Evolutionary conservation across 2,113 vertebrate species (phyloP).

Genomic region (Ammospiza nelsoni): DNA sequence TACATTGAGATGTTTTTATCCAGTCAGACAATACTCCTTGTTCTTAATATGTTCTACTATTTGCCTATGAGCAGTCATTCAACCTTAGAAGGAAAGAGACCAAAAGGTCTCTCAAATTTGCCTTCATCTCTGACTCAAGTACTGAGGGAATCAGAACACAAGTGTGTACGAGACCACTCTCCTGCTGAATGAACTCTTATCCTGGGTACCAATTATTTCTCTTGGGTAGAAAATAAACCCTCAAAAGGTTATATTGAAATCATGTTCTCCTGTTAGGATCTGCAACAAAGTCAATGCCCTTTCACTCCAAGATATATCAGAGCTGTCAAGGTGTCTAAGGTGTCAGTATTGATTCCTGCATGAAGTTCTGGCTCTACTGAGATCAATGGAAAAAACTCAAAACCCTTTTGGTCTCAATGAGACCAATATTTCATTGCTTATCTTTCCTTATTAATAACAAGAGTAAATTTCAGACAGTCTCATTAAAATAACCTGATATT

Average conservation of each 20-base stretch:
- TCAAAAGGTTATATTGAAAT: background rate
- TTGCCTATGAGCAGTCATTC: background rate
- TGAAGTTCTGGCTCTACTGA: background rate
- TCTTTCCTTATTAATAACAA: background rate
- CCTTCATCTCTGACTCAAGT: background rate
- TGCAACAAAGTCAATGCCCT: background rate
- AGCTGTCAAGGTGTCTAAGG: background rate
- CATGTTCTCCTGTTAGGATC: background rate
- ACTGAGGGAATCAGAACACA: background rate
- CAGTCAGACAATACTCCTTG: background rate
- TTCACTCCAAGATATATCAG: background rate
- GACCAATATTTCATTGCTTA: background rate
- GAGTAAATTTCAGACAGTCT: background rate
- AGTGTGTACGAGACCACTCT: background rate
- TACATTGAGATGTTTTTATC: background rate
- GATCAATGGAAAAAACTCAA: background rate
- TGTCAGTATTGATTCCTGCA: background rate
- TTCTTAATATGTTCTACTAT: background rate
- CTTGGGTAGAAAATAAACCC: background rate
- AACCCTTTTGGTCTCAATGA: background rate
- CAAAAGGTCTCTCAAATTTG: background rate
- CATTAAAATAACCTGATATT: background rate
- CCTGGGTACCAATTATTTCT: background rate
- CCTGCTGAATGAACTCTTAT: background rate
- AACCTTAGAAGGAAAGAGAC: background rate